Evolutionary conservation across 2,888 invertebrate genomes (phyloP), one percentile per base, ranked within the genome.

Genomic region (Conchocele bisecta): DNA sequence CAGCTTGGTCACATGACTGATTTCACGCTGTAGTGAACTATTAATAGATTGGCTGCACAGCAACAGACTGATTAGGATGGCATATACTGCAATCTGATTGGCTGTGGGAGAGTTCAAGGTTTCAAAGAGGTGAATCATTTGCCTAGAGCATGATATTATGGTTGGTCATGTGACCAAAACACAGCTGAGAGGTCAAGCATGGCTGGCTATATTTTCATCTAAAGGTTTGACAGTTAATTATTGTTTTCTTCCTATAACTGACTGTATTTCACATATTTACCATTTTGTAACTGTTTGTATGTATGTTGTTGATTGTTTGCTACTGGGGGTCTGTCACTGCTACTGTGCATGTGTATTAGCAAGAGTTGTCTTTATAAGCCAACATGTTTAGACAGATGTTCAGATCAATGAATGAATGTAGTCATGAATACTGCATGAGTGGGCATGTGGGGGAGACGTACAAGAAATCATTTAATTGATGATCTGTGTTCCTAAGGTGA

Each of bases 131-230:
- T 82, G 82, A 83, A 85, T 85, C 83, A 83, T 76, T 68, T 78
- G 76, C 72, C 56, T 59, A 50, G 50, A 71, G 79, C 79, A 79
- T 81, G 82, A 77, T 75, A 66, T 79, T 71, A 59, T 57, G 51
- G 63, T 42, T 63, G 56, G 87, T 87, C 86, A 87, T 83, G 81
- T 86, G 86, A 87, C 79, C 83, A 83, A 83, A 86, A 86, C 84
- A 84, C 81, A 81, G 83, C 80, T 78, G 67, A 42, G 31, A 35
- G 51, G 39, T 68, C 71, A 74, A 74, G 74, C 77, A 77, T 77
- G 77, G 74, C 68, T 67, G 74, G 57, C 61, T 71, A 63, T 57
- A 59, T 74, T 64, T 68, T 71, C 59, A 67, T 71, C 39, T n/a
- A 59, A 67, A 60, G 66, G 68, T 74, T 71, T 70, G 67, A 46